These are phyloP conservation scores for Nothobranchius kuhntae DNA, from an alignment of 2,113 vertebrate genomes.

Conservation along the genomic window DNA sequence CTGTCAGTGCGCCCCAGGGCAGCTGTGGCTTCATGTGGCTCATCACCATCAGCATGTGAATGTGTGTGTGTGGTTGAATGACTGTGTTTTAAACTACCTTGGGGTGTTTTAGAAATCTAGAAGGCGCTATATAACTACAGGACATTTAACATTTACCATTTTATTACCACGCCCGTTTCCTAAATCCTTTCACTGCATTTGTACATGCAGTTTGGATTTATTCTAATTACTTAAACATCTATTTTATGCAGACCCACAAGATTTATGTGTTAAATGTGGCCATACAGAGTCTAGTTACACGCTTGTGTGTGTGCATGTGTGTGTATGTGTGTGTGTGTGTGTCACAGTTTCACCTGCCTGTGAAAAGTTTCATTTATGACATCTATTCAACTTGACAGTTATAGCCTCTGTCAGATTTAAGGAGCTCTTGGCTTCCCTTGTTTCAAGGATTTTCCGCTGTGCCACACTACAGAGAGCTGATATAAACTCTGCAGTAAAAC, in stretches of 20 bases:
- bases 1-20: too few species aligned
- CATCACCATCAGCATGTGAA: too few species aligned
- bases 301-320: not conserved
- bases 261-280: conserved; percentile 7
- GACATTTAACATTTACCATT: too few species aligned
- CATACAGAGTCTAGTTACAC: not conserved
- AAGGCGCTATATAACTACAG: too few species aligned
- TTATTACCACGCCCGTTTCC: not conserved
- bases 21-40: too few species aligned
- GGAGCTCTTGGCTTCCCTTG: conserved; percentile 18
- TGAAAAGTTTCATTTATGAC: conserved; percentile 16
- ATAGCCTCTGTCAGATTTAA: conserved; percentile 19
- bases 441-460: conserved; percentile 4
- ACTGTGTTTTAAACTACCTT: too few species aligned
- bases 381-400: conserved; percentile 36
- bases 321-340: not conserved
- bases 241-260: not conserved
- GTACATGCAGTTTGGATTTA: not conserved
- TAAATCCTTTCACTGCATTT: conserved; percentile 1
- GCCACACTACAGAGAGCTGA: conserved; percentile 13
- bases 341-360: conserved; percentile 11
- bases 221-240: not conserved
- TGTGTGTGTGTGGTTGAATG: too few species aligned
- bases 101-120: too few species aligned
- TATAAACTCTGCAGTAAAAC: conserved; percentile 22